Evolutionary conservation across 2,888 invertebrate genomes (phyloP).

Genomic region (Ennomos quercinarius): DNA sequence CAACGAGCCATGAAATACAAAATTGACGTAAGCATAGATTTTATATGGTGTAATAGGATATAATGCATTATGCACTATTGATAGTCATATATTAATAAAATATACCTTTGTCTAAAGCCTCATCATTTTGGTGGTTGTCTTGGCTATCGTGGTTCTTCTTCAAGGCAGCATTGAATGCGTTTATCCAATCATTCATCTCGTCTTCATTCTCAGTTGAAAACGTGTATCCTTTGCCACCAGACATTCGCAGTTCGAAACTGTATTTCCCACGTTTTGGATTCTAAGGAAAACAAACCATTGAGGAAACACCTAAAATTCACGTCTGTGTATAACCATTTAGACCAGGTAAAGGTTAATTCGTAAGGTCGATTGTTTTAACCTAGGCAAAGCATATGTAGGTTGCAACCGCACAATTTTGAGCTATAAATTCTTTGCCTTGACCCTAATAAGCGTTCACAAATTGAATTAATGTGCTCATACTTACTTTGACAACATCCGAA

Average conservation of each 20-base stretch:
- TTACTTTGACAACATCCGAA: slow-evolving; percentile 93
- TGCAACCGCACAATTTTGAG: slow-evolving; percentile 4
- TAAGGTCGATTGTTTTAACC: slow-evolving; percentile 15
- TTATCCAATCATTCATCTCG: slow-evolving; percentile 93
- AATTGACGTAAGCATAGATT: too few relatives aligned
- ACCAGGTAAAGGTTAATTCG: slow-evolving; percentile 12
- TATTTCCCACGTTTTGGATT: slow-evolving; percentile 93
- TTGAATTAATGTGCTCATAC: slow-evolving; percentile 32
- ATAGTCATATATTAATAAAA: background rate
- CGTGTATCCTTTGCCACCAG: slow-evolving; percentile 94
- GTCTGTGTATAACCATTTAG: background rate
- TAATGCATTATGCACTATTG: background rate
- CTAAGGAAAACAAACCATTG: slow-evolving; percentile 62
- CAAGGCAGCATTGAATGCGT: slow-evolving; percentile 92
- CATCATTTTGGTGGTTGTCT: slow-evolving; percentile 89
- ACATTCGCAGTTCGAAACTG: slow-evolving; percentile 96
- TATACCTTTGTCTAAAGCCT: slow-evolving; percentile 88
- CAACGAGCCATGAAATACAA: too few relatives aligned
- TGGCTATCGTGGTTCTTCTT: slow-evolving; percentile 85
- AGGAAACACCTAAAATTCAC: background rate
- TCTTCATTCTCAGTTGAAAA: slow-evolving; percentile 94
- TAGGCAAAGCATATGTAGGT: slow-evolving; percentile 2
- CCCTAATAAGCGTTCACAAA: slow-evolving; percentile 21
- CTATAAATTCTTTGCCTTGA: slow-evolving; percentile 15
- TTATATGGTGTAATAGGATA: too few relatives aligned